Conservation (phyloP, 2,888 invertebrate genomes). For the Orchesellides sinensis region DNA sequence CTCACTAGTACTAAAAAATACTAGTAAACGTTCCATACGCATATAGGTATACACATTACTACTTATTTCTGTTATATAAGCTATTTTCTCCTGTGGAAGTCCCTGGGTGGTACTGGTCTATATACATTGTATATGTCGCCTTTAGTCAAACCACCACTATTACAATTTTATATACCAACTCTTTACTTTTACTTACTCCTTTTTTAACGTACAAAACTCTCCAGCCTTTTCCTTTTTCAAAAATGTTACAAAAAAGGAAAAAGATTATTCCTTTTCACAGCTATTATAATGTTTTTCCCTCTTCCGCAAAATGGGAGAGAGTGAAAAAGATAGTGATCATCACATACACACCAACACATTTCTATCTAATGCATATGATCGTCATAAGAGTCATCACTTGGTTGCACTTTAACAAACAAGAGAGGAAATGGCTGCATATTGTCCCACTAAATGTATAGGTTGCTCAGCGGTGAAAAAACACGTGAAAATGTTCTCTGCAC, state of each 20-base stretch:
- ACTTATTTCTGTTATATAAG: neutral
- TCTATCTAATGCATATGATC: neutral
- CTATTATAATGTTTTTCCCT: constrained; percentile 25
- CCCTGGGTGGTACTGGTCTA: constrained; percentile 34
- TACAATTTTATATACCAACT: neutral
- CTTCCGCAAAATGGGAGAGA: constrained; percentile 20
- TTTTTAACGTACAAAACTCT: neutral
- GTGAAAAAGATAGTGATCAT: neutral
- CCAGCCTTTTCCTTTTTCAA: constrained; percentile 4
- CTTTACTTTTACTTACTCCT: neutral
- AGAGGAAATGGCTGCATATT: constrained; percentile 32
- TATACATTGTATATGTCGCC: constrained; percentile 10
- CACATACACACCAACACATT: too few relatives aligned
- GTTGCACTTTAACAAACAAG: constrained; percentile 49
- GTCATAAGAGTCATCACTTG: constrained; percentile 40
- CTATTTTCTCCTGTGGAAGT: constrained; percentile 8
- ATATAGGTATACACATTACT: too few relatives aligned
- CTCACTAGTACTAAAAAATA: neutral
- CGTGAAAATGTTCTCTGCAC: constrained; percentile 12
- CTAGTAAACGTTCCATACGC: too few relatives aligned
- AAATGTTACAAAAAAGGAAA: constrained; percentile 8
- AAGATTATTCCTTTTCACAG: constrained; percentile 20
- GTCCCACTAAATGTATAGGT: neutral
- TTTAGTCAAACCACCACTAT: neutral
- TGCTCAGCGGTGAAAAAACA: constrained; percentile 4